Evolutionary conservation across 2,888 invertebrate genomes (phyloP).

Genomic region (Erpobdella octoculata): DNA sequence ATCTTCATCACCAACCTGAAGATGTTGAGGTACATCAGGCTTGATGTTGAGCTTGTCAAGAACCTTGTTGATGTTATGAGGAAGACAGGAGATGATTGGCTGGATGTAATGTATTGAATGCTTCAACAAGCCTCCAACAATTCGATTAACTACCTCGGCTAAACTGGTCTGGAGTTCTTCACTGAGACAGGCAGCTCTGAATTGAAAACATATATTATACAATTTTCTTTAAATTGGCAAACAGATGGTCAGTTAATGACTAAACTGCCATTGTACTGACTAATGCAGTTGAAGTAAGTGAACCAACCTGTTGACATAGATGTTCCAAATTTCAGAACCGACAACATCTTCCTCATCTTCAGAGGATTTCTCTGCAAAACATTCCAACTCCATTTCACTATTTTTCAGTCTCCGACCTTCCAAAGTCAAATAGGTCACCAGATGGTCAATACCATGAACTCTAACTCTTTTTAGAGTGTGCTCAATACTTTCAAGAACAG

Average conservation of each 20-base stretch:
- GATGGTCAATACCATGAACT: conserved; percentile 37
- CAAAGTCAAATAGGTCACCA: conserved; percentile 38
- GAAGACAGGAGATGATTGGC: conserved; percentile 39
- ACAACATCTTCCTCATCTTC: conserved; percentile 31
- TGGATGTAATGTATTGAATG: conserved; percentile 40
- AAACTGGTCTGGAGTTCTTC: conserved; percentile 38
- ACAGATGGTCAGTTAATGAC: too few relatives aligned
- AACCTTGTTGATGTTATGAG: conserved; percentile 37
- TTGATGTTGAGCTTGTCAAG: conserved; percentile 39
- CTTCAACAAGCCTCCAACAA: conserved; percentile 37
- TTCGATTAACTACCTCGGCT: conserved; percentile 39
- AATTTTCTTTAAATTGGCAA: too few relatives aligned
- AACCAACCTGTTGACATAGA: conserved; percentile 38
- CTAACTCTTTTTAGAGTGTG: conserved; percentile 34
- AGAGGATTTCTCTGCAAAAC: conserved; percentile 36
- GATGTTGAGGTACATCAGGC: conserved; percentile 36
- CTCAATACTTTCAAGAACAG: conserved; percentile 36
- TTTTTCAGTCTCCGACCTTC: conserved; percentile 32
- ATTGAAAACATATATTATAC: too few relatives aligned
- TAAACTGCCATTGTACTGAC: too few relatives aligned
- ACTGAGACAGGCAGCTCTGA: conserved; percentile 33
- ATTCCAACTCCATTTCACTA: conserved; percentile 38
- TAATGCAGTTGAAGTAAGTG: too few relatives aligned
- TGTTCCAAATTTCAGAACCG: conserved; percentile 35
- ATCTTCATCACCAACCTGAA: conserved; percentile 12